These are phyloP conservation scores for Acrocephalus arundinaceus DNA, from an alignment of 2,113 vertebrate genomes.

Conservation along the genomic window DNA sequence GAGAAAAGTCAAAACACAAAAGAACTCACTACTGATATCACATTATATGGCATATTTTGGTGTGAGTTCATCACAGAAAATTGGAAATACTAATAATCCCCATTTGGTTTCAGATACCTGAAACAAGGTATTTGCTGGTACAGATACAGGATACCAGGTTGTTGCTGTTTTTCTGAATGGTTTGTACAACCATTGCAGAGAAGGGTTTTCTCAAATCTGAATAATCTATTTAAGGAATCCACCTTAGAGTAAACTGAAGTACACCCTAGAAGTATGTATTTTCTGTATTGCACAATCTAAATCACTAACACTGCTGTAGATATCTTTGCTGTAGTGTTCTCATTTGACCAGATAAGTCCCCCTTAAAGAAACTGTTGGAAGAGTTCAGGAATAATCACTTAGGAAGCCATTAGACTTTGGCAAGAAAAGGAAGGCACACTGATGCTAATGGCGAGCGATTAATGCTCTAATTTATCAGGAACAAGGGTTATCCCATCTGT, in stretches of 20 bases:
- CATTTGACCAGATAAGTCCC: not conserved
- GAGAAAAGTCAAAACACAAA: not conserved
- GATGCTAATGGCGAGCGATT: not conserved
- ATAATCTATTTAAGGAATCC: not conserved
- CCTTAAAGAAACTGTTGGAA: not conserved
- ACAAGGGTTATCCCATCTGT: not conserved
- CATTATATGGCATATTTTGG: not conserved
- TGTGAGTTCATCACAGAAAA: not conserved
- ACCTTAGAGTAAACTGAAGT: not conserved
- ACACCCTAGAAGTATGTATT: not conserved
- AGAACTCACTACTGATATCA: not conserved
- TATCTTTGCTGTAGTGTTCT: not conserved
- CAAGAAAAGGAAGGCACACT: not conserved
- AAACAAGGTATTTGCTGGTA: no score
- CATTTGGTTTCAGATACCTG: not conserved
- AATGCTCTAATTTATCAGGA: not conserved
- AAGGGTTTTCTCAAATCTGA: not conserved
- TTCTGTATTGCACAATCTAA: not conserved
- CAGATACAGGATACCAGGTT: not conserved
- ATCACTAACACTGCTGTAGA: not conserved
- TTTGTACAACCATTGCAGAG: not conserved
- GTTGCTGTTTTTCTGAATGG: not conserved
- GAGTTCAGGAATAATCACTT: conserved; percentile 15
- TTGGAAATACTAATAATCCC: not conserved
- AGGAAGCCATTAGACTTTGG: conserved; percentile 27